Conservation (phyloP, 2,113 vertebrate species). For the Condylura cristata region DNA sequence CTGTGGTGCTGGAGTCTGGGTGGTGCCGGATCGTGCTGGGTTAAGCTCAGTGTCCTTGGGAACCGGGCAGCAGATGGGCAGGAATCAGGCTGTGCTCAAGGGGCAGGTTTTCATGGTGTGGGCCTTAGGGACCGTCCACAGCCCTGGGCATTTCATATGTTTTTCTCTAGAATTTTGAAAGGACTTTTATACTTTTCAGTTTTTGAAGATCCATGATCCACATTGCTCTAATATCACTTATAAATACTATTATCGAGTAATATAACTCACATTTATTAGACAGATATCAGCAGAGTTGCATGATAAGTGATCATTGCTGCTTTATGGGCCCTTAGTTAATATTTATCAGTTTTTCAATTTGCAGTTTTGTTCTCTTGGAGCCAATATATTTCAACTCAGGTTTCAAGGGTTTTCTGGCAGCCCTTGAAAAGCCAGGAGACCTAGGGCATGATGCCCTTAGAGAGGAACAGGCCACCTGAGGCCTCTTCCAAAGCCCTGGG, state of each 20-base stretch:
- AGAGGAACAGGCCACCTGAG: background rate
- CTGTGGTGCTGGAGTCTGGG: fast-evolving
- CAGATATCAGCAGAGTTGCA: background rate
- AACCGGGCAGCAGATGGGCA: background rate
- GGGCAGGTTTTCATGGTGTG: background rate
- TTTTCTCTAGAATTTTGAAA: conserved; percentile 22
- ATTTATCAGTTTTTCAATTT: conserved; percentile 13
- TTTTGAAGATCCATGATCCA: background rate
- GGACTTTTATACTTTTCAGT: background rate
- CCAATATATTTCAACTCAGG: background rate
- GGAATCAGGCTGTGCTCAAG: background rate
- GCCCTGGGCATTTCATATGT: background rate
- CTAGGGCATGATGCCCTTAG: background rate
- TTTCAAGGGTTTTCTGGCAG: conserved; percentile 32
- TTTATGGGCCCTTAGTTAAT: conserved; percentile 38
- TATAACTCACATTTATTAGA: background rate
- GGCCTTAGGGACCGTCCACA: background rate
- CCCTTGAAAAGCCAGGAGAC: conserved; percentile 26
- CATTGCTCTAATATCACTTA: background rate
- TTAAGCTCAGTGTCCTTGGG: background rate
- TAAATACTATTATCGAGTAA: background rate
- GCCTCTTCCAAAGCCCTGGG: conserved; percentile 28
- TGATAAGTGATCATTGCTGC: background rate
- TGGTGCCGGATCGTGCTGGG: background rate
- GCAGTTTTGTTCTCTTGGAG: conserved; percentile 5